Evolutionary conservation across 1,140 invertebrate species (phyloP), one percentile per base, ranked within the genome.

Genomic region (Bombus picipes): DNA sequence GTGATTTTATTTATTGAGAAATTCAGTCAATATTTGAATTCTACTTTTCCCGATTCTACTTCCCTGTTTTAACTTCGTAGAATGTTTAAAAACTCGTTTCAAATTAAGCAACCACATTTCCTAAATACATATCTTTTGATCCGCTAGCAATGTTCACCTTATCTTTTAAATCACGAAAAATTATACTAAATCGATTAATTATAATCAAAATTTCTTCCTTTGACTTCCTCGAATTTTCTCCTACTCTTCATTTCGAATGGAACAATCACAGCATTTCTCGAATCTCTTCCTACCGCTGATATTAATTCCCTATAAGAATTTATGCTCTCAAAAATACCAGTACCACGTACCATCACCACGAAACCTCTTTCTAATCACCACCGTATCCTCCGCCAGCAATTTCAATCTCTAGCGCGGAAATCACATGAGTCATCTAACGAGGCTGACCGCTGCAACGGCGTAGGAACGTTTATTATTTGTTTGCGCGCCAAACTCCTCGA

Each of bases 391-490:
- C 68, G 68, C 66, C 25, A 28, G 47, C 18, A 71, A 47, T 79
- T 79, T 79, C 79, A 37, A 34, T 82, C 70, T 77, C 65, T 74
- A 43, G 73, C 73, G 81, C 68, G 73, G 73, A 83, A 53, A 83
- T 83, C 73, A 57, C 81, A 39, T 83, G 72, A 83, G 65, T 83
- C 82, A 83, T 83, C 75, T 70, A 83, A 83, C 82, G 75, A 83
- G 74, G 15, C 81, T 34, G 73, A 37, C 34, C 47, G 43, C 18
- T 47, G 75, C 65, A 80, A 66, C 62, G 65, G 70, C 62, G 65
- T 85, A 73, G 78, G 85, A 81, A 34, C 85, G 77, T 90, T 87
- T 90, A 90, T 90, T 90, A 86, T 90, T 90, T 90, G 87, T 90
- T 90, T 90, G 86, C 88, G 68, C 53, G 37, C 37, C 57, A 62